Percentiles rank a stretch among this genome's conserved stretches.
These are phyloP conservation scores for Dioctria linearis DNA, from an alignment of 2,888 invertebrate species.

Conservation along the genomic window DNA sequence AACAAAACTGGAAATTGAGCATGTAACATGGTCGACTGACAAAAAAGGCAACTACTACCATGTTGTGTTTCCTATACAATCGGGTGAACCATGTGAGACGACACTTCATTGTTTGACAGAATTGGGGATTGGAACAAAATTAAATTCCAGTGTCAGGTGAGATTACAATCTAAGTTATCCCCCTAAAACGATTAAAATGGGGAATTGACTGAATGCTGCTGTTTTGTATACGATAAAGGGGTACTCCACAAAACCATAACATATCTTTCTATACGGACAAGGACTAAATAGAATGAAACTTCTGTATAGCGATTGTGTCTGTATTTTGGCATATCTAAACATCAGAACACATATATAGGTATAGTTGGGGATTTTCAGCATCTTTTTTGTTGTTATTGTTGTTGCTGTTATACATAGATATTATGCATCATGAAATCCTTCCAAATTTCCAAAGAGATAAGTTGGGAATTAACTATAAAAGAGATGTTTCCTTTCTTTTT, in stretches of 20 bases:
- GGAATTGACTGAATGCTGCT: constrained; percentile 1
- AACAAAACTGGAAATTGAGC: constrained; percentile 78
- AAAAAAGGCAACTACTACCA: constrained; percentile 79
- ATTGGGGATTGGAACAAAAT: constrained; percentile 79
- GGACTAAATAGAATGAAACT: not conserved
- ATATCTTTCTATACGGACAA: not conserved
- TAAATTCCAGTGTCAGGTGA: constrained; percentile 82
- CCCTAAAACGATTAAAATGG: not conserved
- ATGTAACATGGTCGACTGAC: constrained; percentile 80
- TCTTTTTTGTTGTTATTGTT: too few relatives aligned
- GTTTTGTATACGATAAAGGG: not conserved
- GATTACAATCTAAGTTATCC: constrained; percentile 58
- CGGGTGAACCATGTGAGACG: constrained; percentile 82
- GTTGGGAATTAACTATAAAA: not conserved
- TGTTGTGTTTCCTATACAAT: constrained; percentile 79
- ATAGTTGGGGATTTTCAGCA: too few relatives aligned
- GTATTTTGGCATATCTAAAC: too few relatives aligned
- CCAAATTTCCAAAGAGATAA: constrained; percentile 9
- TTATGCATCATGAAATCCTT: not conserved
- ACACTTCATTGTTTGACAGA: constrained; percentile 82
- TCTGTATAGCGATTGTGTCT: too few relatives aligned
- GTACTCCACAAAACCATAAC: not conserved
- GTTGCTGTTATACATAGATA: too few relatives aligned
- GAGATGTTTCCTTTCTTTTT: not conserved
- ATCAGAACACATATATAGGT: too few relatives aligned